These are phyloP conservation scores for Melinaea menophilus DNA, from an alignment of 2,888 invertebrate genomes.

Conservation along the genomic window DNA sequence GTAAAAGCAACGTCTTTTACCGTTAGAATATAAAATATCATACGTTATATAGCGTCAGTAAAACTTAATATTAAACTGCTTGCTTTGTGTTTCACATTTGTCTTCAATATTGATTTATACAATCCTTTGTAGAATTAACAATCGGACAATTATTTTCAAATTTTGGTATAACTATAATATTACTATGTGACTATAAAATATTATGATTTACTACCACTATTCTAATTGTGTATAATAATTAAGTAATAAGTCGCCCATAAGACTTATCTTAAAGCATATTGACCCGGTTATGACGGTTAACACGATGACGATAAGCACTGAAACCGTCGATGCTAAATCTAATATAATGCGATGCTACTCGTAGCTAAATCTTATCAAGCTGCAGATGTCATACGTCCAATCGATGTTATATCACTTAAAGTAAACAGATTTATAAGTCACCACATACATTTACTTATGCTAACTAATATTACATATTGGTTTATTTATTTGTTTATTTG, in stretches of 20 bases:
- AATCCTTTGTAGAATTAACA: too few species aligned
- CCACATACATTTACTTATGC: background rate
- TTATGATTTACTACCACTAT: background rate
- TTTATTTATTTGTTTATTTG: too few species aligned
- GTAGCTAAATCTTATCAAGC: background rate
- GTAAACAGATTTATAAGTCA: conserved; percentile 2
- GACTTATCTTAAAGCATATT: background rate
- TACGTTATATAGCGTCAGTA: background rate
- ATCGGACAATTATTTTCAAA: background rate
- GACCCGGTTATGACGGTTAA: background rate
- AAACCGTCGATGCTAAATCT: conserved; percentile 1
- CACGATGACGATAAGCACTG: background rate
- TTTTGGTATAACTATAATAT: background rate
- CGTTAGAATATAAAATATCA: conserved; percentile 6
- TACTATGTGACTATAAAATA: background rate
- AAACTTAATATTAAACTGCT: too few species aligned
- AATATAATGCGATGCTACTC: background rate
- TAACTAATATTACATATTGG: too few species aligned
- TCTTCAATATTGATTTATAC: too few species aligned
- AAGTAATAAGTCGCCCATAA: background rate
- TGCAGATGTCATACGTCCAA: background rate
- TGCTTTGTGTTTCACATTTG: too few species aligned
- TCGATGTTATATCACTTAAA: background rate
- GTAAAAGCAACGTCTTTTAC: conserved; percentile 8
- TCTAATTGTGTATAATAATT: background rate